Percentiles rank a stretch among this genome's conserved stretches.
Evolutionary conservation across 2,113 vertebrate species (phyloP).

Genomic region (rabbit (Oryctolagus cuniculus)): DNA sequence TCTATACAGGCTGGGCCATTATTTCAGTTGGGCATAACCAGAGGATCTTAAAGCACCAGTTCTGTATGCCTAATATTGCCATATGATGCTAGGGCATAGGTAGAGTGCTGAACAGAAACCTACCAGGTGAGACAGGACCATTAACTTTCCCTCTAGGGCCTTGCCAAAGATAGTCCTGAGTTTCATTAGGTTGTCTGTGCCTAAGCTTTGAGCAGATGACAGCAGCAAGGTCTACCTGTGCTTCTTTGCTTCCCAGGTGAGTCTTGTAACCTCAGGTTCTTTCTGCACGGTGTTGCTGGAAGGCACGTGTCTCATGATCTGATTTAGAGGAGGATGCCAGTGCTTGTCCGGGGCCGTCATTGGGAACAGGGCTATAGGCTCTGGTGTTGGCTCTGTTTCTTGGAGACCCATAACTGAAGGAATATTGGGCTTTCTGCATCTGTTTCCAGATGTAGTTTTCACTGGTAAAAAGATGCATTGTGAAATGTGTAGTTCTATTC

Average conservation of each 20-base stretch:
- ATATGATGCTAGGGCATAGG: not conserved
- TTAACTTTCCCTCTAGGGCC: not conserved
- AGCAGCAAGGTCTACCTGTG: not conserved
- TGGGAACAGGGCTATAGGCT: not conserved
- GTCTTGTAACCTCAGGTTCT: not conserved
- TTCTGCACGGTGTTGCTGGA: not conserved
- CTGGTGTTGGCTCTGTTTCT: not conserved
- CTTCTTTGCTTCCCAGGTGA: not conserved
- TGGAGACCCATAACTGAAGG: not conserved
- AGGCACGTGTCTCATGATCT: not conserved
- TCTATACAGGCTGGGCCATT: not conserved
- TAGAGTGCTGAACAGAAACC: not conserved
- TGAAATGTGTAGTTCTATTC: not conserved
- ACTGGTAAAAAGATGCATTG: not conserved
- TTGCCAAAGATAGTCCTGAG: not conserved
- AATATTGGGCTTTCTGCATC: not conserved
- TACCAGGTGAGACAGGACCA: not conserved
- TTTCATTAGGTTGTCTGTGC: not conserved
- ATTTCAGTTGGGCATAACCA: not conserved
- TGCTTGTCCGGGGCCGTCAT: not conserved
- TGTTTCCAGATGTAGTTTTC: not conserved
- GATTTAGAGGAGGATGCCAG: not conserved
- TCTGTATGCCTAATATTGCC: not conserved
- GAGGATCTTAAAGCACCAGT: not conserved
- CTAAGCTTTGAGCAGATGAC: not conserved